Percentiles rank a stretch among this genome's conserved stretches.
phyloP scores from a whole-genome alignment of 2,113 vertebrate genomes.

The Tympanuchus pallidicinctus region DNA sequence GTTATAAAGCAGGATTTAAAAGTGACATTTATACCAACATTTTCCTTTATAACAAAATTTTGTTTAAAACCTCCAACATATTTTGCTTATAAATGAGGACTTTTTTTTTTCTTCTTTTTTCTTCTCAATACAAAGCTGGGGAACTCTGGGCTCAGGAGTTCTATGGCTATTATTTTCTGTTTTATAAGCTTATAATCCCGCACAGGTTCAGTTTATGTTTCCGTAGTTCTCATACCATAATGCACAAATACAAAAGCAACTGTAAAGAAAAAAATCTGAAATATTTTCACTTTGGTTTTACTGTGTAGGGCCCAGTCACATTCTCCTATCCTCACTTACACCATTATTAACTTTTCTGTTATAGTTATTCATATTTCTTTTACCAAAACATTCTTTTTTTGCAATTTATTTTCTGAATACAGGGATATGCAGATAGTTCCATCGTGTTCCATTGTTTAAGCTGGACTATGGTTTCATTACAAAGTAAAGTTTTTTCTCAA shows the following conservation, averaged over 20 bases:
- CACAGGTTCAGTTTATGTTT: neutral
- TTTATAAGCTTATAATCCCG: neutral
- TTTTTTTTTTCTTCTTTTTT: neutral
- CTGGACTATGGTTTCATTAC: neutral
- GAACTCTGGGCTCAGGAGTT: neutral
- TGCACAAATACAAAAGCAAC: neutral
- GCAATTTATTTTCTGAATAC: neutral
- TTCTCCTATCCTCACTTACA: neutral
- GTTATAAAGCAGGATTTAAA: neutral
- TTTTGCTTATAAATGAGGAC: neutral
- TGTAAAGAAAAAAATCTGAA: neutral
- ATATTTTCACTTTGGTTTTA: neutral
- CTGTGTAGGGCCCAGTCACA: neutral
- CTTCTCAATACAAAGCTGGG: neutral
- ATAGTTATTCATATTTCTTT: neutral
- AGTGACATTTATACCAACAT: neutral
- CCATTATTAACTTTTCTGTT: neutral
- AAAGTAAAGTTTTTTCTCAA: neutral
- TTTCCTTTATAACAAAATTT: neutral
- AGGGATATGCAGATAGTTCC: neutral
- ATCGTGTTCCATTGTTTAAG: neutral
- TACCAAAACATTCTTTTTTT: neutral
- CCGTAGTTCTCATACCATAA: neutral
- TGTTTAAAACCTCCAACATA: neutral
- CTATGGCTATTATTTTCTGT: neutral